Conservation (phyloP, 2,888 invertebrate genomes). For the Phalangium opilio region DNA sequence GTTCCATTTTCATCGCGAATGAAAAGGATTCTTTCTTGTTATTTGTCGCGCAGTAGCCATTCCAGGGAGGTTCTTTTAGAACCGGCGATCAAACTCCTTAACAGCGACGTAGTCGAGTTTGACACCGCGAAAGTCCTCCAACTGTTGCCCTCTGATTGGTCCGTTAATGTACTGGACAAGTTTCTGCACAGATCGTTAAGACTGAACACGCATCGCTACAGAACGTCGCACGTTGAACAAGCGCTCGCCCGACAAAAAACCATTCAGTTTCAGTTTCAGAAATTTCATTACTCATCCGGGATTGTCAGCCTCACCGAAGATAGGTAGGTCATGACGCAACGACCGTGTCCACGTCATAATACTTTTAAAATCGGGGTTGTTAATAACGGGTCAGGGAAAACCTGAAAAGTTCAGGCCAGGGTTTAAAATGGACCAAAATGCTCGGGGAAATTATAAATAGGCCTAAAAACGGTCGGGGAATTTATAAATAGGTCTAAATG, state of each 20-base stretch:
- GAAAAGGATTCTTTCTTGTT: too few relatives aligned
- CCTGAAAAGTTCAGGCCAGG: too few relatives aligned
- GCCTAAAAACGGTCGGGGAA: too few relatives aligned
- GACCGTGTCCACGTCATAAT: too few relatives aligned
- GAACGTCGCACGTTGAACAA: conserved; percentile 29
- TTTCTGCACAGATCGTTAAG: conserved; percentile 33
- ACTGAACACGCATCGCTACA: conserved; percentile 29
- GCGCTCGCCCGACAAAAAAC: conserved; percentile 34
- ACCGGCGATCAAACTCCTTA: conserved; percentile 34
- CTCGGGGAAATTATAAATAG: too few relatives aligned
- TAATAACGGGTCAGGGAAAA: too few relatives aligned
- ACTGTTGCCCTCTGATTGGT: conserved; percentile 35
- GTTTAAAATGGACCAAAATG: too few relatives aligned
- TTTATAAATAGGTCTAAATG: too few relatives aligned
- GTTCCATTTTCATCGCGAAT: too few relatives aligned
- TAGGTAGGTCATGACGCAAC: conserved; percentile 25
- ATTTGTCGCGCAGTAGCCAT: conserved; percentile 27
- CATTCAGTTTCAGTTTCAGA: conserved; percentile 28
- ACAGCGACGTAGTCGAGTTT: conserved; percentile 35
- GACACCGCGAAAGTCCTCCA: conserved; percentile 32
- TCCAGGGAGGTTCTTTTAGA: conserved; percentile 29
- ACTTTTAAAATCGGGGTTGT: too few relatives aligned
- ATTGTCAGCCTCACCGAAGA: conserved; percentile 30
- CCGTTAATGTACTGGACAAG: conserved; percentile 31
- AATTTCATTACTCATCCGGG: conserved; percentile 27